These are phyloP conservation scores for Leptoteleia sp. DNA, from an alignment of 1,140 invertebrate species.

Conservation along the genomic window DNA sequence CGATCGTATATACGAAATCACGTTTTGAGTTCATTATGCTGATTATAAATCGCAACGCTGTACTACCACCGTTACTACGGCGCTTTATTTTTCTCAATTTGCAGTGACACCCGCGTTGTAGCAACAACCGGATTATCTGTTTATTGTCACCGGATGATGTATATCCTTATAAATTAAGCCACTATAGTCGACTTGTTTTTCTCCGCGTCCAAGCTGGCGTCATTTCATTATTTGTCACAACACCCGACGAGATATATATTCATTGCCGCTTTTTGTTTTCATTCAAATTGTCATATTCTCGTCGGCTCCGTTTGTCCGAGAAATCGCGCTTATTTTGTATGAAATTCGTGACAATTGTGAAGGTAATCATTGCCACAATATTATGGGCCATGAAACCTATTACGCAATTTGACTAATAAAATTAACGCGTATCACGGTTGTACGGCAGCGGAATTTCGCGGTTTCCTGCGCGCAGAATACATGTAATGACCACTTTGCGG, in stretches of 20 bases:
- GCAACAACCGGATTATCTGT: conserved; percentile 52
- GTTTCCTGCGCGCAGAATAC: conserved; percentile 21
- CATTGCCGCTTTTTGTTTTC: conserved; percentile 49
- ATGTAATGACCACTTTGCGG: conserved; percentile 34
- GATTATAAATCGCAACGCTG: conserved; percentile 41
- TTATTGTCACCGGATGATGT: conserved; percentile 55
- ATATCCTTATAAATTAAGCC: conserved; percentile 54
- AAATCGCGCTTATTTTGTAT: conserved; percentile 40
- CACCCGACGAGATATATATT: conserved; percentile 41
- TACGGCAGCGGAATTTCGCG: conserved; percentile 31
- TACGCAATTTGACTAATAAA: conserved; percentile 50
- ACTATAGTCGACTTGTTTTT: conserved; percentile 38
- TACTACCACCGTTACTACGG: conserved; percentile 13
- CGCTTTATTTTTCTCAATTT: conserved; percentile 56
- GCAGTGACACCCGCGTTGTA: conserved; percentile 23
- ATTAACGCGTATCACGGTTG: conserved; percentile 46
- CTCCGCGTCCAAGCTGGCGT: conserved; percentile 14
- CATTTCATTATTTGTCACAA: conserved; percentile 59
- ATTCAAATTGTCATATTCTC: conserved; percentile 14
- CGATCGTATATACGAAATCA: conserved; percentile 40
- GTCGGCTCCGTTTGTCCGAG: neutral
- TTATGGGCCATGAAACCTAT: conserved; percentile 41
- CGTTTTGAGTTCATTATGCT: conserved; percentile 36
- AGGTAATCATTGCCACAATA: conserved; percentile 46
- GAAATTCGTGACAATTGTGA: conserved; percentile 49